Conservation (phyloP, 2,797 vertebrate genomes). For the Acrocephalus scirpaceus region DNA sequence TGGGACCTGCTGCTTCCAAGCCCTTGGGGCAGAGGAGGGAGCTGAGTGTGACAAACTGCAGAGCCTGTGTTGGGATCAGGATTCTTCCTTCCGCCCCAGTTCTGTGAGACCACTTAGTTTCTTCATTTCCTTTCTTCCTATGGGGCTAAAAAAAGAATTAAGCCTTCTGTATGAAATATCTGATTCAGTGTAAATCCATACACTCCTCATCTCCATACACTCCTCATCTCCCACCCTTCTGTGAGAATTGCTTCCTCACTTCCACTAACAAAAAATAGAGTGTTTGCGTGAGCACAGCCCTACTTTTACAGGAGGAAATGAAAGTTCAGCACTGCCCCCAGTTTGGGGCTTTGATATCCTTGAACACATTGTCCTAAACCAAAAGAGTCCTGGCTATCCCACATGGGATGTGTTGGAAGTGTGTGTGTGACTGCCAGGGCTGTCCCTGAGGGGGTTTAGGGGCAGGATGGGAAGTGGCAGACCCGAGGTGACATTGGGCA, state of each 20-base stretch:
- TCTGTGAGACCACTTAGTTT: background rate
- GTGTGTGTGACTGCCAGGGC: background rate
- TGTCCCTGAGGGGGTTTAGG: fast-evolving
- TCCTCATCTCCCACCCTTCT: background rate
- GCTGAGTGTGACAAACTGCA: background rate
- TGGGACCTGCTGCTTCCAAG: background rate
- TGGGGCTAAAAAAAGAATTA: background rate
- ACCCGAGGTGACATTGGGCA: background rate
- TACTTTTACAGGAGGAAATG: background rate
- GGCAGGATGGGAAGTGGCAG: background rate
- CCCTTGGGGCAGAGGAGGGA: background rate
- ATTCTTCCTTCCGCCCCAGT: background rate
- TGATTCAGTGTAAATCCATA: background rate
- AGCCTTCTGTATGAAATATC: background rate
- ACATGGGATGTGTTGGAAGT: background rate
- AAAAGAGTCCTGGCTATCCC: background rate
- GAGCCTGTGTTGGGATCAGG: background rate
- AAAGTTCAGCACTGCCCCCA: background rate
- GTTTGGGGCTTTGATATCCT: background rate
- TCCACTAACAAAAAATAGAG: background rate
- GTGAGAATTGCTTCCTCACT: background rate
- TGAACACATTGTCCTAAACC: background rate
- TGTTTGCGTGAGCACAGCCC: background rate
- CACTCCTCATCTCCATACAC: background rate
- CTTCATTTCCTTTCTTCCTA: background rate